Percentiles rank a stretch among this genome's conserved stretches.
phyloP scores from a whole-genome alignment of 2,113 vertebrate genomes.

The Hoplias malabaricus region DNA sequence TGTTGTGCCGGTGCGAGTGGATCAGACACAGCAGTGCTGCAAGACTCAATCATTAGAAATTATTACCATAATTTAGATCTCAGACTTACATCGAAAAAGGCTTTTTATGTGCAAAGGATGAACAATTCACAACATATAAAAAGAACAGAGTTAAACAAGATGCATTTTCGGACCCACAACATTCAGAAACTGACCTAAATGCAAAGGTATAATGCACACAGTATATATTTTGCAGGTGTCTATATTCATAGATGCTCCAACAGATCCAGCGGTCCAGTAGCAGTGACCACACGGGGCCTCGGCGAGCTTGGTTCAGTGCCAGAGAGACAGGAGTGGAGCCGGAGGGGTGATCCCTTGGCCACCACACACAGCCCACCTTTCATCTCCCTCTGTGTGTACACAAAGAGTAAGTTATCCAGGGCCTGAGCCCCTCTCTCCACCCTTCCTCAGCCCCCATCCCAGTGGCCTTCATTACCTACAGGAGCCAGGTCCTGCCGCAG shows the following conservation, averaged over 20 bases:
- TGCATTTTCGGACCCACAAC: too few relatives aligned
- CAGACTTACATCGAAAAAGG: too few relatives aligned
- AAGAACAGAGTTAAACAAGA: too few relatives aligned
- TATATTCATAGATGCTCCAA: conserved; percentile 19
- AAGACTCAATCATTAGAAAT: too few relatives aligned
- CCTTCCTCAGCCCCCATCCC: conserved; percentile 37
- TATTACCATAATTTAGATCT: too few relatives aligned
- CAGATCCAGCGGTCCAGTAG: not conserved
- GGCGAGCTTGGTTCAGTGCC: not conserved
- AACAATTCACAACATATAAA: too few relatives aligned
- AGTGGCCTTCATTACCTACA: conserved; percentile 73
- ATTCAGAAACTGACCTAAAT: too few relatives aligned
- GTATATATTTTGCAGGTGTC: conserved; percentile 10
- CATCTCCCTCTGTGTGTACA: conserved; percentile 84
- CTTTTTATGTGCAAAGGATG: too few relatives aligned
- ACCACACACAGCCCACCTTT: conserved; percentile 83
- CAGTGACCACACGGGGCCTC: not conserved
- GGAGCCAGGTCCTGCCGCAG: conserved; percentile 72
- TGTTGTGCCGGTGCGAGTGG: too few relatives aligned
- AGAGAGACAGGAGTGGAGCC: conserved; percentile 75
- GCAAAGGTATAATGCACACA: not conserved
- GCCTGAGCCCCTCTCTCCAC: conserved; percentile 15
- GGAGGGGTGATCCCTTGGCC: conserved; percentile 75
- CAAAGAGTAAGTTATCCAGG: conserved; percentile 89
- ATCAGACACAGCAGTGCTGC: too few relatives aligned